Evolutionary conservation across 2,797 vertebrate genomes (phyloP), one percentile per base, ranked within the genome.

Genomic region (Gephyroberyx darwinii): DNA sequence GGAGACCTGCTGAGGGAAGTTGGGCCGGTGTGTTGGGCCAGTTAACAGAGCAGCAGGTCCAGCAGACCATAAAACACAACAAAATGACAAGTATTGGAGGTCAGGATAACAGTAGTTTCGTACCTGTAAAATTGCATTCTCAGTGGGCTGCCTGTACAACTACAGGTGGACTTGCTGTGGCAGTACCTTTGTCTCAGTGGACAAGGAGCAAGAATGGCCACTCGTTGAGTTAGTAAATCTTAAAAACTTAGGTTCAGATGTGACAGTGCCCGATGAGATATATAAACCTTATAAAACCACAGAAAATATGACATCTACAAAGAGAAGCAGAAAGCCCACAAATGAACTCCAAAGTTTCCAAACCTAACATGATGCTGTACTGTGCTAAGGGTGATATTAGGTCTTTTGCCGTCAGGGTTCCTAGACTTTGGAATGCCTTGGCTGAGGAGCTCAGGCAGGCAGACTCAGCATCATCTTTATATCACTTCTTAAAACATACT

Each of bases 1-100:
- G 56, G 75, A 75, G 73, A 75, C 53, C 61, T 65, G 69, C 65
- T 77, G 54, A 7, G 75, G 62, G 55, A 71, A 69, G 77, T 83
- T 75, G 69, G 69, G 71, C 65, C 45, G 59, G 59, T 74, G 75
- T 67, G 62, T 57, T 41, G 57, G 26, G 16, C 5, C 71, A 5
- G 62, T 72, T 67, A 84, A 76, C 76, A 77, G 77, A 78, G 75
- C 77, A 76, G 77, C 62, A 63, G 56, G 37, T 70, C 58, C 63
- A 68, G 43, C 1, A 63, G 52, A 78, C 66, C 65, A 72, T 16
- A 35, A 58, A 66, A 55, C 47, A 31, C 35, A 33, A 39, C 17
- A 16, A 67, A 60, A 76, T 48, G 35, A 66, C 57, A 26, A 26
- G 26, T 26, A 26, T 2, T 26, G 26, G 26, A 26, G 26, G 26